phyloP scores from a whole-genome alignment of 2,113 vertebrate species.

The Chloropsis cyanopogon region DNA sequence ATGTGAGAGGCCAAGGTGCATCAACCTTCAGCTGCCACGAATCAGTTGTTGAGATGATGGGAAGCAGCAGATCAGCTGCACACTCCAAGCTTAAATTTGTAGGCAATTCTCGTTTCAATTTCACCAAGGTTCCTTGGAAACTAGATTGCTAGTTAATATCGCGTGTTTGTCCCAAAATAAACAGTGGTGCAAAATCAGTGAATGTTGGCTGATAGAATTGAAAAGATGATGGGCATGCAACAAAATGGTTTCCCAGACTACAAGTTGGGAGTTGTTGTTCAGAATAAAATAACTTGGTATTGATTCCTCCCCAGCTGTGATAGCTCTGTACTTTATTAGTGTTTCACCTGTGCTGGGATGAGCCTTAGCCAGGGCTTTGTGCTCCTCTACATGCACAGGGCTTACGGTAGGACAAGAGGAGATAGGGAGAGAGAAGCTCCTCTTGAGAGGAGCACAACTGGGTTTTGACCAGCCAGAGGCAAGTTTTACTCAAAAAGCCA shows the following conservation, averaged over 20 bases:
- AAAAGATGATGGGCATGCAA: accelerated
- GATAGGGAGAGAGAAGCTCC: accelerated
- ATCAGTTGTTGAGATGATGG: neutral
- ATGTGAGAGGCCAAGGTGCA: neutral
- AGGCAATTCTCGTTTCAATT: neutral
- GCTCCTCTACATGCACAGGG: neutral
- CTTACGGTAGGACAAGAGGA: neutral
- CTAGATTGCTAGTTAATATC: neutral
- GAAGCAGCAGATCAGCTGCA: neutral
- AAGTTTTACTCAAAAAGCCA: neutral
- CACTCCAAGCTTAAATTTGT: neutral
- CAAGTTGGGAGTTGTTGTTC: neutral
- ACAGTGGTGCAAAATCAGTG: neutral
- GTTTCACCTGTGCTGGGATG: neutral
- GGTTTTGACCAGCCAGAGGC: neutral
- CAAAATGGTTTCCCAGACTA: neutral
- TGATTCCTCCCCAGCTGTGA: neutral
- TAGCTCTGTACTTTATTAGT: neutral
- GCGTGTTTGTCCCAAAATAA: neutral
- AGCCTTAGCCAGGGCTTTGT: neutral
- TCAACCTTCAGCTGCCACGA: neutral
- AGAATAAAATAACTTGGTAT: neutral
- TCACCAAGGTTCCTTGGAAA: neutral
- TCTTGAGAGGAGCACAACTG: neutral
- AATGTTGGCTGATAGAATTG: neutral